phyloP scores from a whole-genome alignment of 2,113 vertebrate species.

The Microtus richardsoni region DNA sequence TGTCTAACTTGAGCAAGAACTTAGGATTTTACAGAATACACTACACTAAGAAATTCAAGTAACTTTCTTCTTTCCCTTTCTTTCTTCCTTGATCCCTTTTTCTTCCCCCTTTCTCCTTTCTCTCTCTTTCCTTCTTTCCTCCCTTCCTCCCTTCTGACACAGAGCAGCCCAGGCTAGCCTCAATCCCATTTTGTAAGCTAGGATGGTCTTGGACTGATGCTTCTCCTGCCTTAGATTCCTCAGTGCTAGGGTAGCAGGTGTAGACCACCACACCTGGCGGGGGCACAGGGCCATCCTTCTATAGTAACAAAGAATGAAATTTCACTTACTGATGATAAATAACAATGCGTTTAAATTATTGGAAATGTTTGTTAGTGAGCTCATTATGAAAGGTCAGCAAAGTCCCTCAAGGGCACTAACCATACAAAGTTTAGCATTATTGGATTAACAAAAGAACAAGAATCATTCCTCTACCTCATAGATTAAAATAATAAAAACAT shows the following conservation, averaged over 20 bases:
- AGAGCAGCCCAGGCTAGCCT: not conserved
- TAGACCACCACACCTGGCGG: not conserved
- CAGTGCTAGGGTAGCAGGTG: not conserved
- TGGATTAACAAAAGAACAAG: not conserved
- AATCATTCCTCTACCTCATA: constrained; percentile 32
- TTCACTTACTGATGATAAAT: constrained; percentile 29
- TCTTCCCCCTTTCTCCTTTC: not conserved
- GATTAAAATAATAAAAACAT: constrained; percentile 58
- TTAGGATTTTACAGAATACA: constrained; percentile 14
- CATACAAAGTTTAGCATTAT: constrained; percentile 12
- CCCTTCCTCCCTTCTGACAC: no score
- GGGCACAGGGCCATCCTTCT: not conserved
- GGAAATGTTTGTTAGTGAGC: constrained; percentile 57
- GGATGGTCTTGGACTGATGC: not conserved
- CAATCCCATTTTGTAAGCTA: not conserved
- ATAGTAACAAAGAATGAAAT: not conserved
- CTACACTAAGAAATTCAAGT: not conserved
- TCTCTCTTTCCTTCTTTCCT: not conserved
- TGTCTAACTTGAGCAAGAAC: not conserved
- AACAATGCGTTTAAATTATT: constrained; percentile 36
- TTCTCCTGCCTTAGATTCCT: not conserved
- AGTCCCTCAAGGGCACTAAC: not conserved
- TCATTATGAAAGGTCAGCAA: constrained; percentile 47
- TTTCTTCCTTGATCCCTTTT: not conserved
- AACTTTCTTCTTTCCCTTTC: not conserved